phyloP scores from a whole-genome alignment of 2,113 vertebrate species.

The Platycercus adscitus region DNA sequence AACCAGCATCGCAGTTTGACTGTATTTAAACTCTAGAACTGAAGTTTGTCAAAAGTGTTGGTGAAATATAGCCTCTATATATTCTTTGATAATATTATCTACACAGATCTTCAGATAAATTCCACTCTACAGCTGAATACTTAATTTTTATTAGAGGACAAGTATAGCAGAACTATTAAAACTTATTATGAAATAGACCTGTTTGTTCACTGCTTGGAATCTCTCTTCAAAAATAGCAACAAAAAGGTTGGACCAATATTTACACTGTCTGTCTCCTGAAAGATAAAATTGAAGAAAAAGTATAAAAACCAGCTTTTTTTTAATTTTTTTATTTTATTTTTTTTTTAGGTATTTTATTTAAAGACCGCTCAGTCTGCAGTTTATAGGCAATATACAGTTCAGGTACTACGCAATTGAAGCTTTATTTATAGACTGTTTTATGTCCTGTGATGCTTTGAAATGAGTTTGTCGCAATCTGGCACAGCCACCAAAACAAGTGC shows the following conservation, averaged over 20 bases:
- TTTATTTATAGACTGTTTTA: background rate
- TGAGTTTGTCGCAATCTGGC: background rate
- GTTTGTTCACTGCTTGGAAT: background rate
- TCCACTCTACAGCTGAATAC: background rate
- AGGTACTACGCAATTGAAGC: background rate
- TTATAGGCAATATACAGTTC: background rate
- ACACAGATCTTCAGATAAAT: background rate
- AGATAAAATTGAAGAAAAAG: background rate
- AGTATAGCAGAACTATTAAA: background rate
- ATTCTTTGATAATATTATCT: background rate
- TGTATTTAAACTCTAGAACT: background rate
- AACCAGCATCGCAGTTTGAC: background rate
- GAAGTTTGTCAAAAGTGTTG: background rate
- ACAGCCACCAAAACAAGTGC: background rate
- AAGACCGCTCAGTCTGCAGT: background rate
- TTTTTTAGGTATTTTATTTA: background rate
- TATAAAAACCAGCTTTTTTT: fast-evolving
- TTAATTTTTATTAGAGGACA: background rate
- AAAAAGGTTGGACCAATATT: background rate
- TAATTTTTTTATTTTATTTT: too few relatives aligned
- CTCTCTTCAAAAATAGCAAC: background rate
- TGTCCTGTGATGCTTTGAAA: background rate
- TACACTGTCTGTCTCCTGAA: background rate
- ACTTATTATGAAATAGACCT: background rate
- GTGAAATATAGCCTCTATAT: background rate